Evolutionary conservation across 2,797 vertebrate genomes (phyloP).

Genomic region (Sebastiscus tertius): DNA sequence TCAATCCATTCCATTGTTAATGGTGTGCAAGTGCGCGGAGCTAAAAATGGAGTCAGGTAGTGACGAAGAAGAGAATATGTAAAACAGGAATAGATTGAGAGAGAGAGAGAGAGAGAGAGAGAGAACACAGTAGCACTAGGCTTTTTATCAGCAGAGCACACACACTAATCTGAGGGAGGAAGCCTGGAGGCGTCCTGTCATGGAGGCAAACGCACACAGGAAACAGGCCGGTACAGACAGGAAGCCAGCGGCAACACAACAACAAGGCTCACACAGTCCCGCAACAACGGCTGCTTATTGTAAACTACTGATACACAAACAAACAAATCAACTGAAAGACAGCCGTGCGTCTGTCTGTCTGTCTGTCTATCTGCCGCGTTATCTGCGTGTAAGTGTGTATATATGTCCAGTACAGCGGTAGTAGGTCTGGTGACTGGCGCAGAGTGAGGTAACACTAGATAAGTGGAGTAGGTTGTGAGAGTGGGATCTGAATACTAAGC

Average conservation of each 20-base stretch:
- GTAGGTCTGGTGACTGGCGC: not conserved
- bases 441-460: not conserved
- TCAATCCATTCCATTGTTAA: slow-evolving; percentile 44
- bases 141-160: slow-evolving; percentile 72
- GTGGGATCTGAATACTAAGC: not conserved
- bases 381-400: not conserved
- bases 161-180: slow-evolving; percentile 66
- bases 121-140: not conserved
- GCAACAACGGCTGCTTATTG: slow-evolving; percentile 28
- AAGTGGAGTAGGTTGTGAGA: slow-evolving; percentile 33
- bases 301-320: slow-evolving; percentile 47
- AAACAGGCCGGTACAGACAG: slow-evolving; percentile 73
- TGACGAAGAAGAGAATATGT: slow-evolving; percentile 3
- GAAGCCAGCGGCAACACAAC: slow-evolving; percentile 57
- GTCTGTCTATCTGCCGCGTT: not conserved
- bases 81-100: slow-evolving; percentile 46
- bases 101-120: not conserved
- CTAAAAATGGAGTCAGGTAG: slow-evolving; percentile 26
- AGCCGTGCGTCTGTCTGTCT: not conserved
- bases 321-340: slow-evolving; percentile 50
- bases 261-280: slow-evolving; percentile 32
- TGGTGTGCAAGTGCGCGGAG: not conserved
- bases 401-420: not conserved
- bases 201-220: slow-evolving; percentile 64
- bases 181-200: slow-evolving; percentile 69